These are phyloP conservation scores for Cremastinae sp. DNA, from an alignment of 2,888 invertebrate species.

Conservation along the genomic window DNA sequence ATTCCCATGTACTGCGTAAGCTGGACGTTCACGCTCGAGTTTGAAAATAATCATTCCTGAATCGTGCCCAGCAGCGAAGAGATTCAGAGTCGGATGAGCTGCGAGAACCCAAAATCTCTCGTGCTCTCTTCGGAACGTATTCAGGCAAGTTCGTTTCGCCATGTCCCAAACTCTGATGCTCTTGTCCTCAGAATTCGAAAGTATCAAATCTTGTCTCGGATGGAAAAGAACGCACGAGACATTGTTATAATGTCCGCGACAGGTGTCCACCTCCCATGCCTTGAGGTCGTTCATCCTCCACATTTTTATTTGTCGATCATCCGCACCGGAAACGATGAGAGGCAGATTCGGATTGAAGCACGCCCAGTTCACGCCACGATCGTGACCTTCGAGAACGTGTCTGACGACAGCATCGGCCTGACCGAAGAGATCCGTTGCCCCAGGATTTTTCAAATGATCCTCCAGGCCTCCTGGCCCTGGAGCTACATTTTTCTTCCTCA, in stretches of 20 bases:
- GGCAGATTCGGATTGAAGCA: constrained; percentile 97
- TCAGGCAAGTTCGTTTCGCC: constrained; percentile 94
- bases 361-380: constrained; percentile 99
- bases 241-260: constrained; percentile 99
- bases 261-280: constrained; percentile 99
- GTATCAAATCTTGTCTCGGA: constrained; percentile 96
- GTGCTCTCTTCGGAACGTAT: constrained; percentile 96
- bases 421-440: constrained; percentile 96
- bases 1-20: constrained; percentile 96
- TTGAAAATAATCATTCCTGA: constrained; percentile 94
- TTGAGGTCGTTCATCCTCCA: constrained; percentile 99
- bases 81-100: constrained; percentile 95
- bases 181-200: constrained; percentile 99
- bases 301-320: constrained; percentile 97
- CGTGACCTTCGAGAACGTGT: constrained; percentile 95
- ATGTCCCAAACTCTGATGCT: constrained; percentile 99
- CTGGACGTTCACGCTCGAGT: constrained; percentile 96
- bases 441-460: constrained; percentile 92
- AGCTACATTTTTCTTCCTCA: constrained; percentile 98
- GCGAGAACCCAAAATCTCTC: constrained; percentile 99
- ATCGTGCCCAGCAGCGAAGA: constrained; percentile 99
- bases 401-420: constrained; percentile 96
- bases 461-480: constrained; percentile 96
- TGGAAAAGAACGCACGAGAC: constrained; percentile 99
- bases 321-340: constrained; percentile 98